Evolutionary conservation across 2,888 invertebrate species (phyloP), one percentile per base, ranked within the genome.

Genomic region (Craniophora ligustri): DNA sequence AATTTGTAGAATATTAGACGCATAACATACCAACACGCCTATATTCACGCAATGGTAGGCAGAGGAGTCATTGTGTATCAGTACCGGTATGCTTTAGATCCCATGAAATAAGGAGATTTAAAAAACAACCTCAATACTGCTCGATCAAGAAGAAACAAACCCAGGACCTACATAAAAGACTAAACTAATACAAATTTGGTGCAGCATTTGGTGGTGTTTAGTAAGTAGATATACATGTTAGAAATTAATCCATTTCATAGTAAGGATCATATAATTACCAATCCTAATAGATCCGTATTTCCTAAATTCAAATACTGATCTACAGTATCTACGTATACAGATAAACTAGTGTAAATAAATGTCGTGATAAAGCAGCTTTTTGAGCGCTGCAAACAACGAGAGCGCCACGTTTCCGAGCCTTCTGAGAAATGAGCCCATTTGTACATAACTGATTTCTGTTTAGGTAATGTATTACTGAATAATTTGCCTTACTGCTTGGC

Each of bases 1-100:
- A 81, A 79, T 81, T 66, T 48, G 59, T 56, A 38, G 48, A 50
- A 72, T 59, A 58, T 39, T 44, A n/a, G n/a, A n/a, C n/a, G n/a
- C n/a, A n/a, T n/a, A n/a, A n/a, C n/a, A n/a, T n/a, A n/a, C n/a
- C n/a, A n/a, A n/a, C n/a, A n/a, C n/a, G n/a, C n/a, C n/a, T n/a
- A n/a, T n/a, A n/a, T n/a, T n/a, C n/a, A n/a, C n/a, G n/a, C n/a
- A n/a, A n/a, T n/a, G n/a, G n/a, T n/a, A n/a, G n/a, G n/a, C n/a
- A n/a, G n/a, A n/a, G n/a, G n/a, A n/a, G n/a, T n/a, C n/a, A n/a
- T n/a, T n/a, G n/a, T n/a, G n/a, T n/a, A n/a, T n/a, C n/a, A n/a
- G n/a, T n/a, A n/a, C n/a, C n/a, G n/a, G n/a, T n/a, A n/a, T n/a
- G n/a, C n/a, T n/a, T n/a, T n/a, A n/a, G n/a, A n/a, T n/a, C n/a